Percentiles rank a stretch among this genome's conserved stretches.
phyloP scores from a whole-genome alignment of 2,113 vertebrate genomes.

The Rhabdomys dilectus region DNA sequence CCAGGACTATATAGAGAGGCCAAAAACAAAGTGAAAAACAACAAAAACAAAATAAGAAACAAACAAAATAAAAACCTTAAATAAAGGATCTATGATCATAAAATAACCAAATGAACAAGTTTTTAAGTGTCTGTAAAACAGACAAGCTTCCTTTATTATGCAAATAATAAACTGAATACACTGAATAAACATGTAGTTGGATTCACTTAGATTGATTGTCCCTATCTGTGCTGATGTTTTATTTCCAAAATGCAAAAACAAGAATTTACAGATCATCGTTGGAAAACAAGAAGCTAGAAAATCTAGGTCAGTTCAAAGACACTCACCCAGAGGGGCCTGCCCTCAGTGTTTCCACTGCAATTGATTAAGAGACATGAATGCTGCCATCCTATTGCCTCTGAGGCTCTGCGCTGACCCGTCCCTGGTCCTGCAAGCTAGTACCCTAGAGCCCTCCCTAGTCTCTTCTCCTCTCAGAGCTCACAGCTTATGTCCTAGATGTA shows the following conservation, averaged over 20 bases:
- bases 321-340: neutral
- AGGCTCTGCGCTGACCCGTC: neutral
- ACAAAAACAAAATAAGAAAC: neutral
- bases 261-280: neutral
- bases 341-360: neutral
- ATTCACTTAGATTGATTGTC: neutral
- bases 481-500: fast-evolving
- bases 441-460: no score
- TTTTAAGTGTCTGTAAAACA: neutral
- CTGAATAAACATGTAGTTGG: neutral
- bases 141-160: neutral
- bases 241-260: neutral
- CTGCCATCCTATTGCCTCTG: neutral
- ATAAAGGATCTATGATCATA: neutral
- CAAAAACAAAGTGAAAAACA: neutral
- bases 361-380: neutral
- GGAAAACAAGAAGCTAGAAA: neutral
- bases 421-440: neutral
- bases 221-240: neutral
- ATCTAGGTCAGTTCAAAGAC: neutral
- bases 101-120: neutral
- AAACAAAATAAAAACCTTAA: neutral
- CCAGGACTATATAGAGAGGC: neutral
- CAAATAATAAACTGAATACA: neutral
- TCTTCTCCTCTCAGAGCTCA: neutral